Evolutionary conservation across 1,140 invertebrate genomes (phyloP), one percentile per base, ranked within the genome.

Genomic region (Sipha flava): DNA sequence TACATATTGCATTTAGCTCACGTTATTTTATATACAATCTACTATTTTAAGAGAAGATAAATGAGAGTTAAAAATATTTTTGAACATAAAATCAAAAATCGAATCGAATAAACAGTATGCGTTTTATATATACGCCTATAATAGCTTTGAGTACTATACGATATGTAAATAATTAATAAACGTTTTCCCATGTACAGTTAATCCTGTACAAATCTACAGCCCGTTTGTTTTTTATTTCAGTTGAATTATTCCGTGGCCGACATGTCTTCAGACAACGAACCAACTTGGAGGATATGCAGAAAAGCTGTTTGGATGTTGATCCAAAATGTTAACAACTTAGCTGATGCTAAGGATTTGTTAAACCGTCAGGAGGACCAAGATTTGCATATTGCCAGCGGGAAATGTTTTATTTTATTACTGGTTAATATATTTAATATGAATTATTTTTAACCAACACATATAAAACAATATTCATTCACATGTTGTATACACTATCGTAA

Each of bases 261-360:
- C 23, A 54, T 73, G 70, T 54, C 70, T 34, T 73, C 70, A 23
- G n/a, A 37, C 31, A 37, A 59, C n/a, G 73, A 77, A 29, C 73
- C 73, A 9, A 40, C 73, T 16, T 77, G 73, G 73, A 59, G n/a
- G 26, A 59, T 54, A 59, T 77, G 47, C 18, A 59, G 52, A 43
- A 77, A 37, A 77, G 73, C 73, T 4, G 52, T 77, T 3, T 77
- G 73, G 34, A 77, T 77, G 73, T 52, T 59, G 2, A 59, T 77
- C 18, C 31, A 40, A 43, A 23, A 54, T n/a, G 26, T 9, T 70
- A 70, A 70, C 12, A 21, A 59, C 16, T 57, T 59, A n/a, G 31
- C 52, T n/a, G 34, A 37, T 12, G 52, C 52, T 0, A 18, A 70
- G 26, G 37, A 45, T 29, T 29, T 70, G n/a, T 29, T 70, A 7